A percentile compares a stretch with the other conserved stretches of the same genome.
Evolutionary conservation across 1,140 invertebrate species (phyloP).

Genomic region (Halyomorpha halys): DNA sequence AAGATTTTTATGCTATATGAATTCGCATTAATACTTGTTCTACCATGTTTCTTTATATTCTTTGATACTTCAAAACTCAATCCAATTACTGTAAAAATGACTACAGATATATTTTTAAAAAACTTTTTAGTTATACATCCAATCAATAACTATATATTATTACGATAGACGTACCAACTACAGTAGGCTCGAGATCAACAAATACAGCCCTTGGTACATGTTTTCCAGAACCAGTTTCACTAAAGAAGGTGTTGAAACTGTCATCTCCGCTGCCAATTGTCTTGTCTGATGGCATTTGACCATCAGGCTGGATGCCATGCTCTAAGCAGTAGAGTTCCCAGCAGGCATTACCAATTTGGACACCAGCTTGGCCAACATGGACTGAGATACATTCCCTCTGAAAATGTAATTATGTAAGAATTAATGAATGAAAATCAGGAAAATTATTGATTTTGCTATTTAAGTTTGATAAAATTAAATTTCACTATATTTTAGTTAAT

Average conservation of each 20-base stretch:
- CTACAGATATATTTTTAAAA: too few relatives aligned
- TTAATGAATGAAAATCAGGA: background rate
- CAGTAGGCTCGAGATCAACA: conserved; percentile 57
- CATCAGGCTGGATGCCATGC: conserved; percentile 54
- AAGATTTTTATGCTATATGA: too few relatives aligned
- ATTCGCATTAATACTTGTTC: too few relatives aligned
- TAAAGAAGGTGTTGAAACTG: conserved; percentile 51
- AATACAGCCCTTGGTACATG: conserved; percentile 54
- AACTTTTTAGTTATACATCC: too few relatives aligned
- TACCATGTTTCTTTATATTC: background rate
- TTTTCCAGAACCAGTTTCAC: conserved; percentile 43
- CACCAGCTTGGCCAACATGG: conserved; percentile 78
- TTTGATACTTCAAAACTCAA: too few relatives aligned
- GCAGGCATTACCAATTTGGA: conserved; percentile 38
- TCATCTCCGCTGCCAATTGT: conserved; percentile 60
- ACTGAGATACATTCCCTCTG: conserved; percentile 63
- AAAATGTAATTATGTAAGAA: conserved; percentile 36
- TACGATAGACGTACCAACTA: conserved; percentile 39
- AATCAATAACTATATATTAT: conserved; percentile 25
- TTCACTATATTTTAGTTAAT: too few relatives aligned
- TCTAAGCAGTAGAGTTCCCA: conserved; percentile 78
- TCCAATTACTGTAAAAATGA: too few relatives aligned
- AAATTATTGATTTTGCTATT: background rate
- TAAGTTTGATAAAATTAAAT: too few relatives aligned
- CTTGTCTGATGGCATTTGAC: background rate